A percentile compares a stretch with the other conserved stretches of the same genome.
Conservation (phyloP, 2,113 vertebrate genomes). For the Tragulus kanchil region DNA sequence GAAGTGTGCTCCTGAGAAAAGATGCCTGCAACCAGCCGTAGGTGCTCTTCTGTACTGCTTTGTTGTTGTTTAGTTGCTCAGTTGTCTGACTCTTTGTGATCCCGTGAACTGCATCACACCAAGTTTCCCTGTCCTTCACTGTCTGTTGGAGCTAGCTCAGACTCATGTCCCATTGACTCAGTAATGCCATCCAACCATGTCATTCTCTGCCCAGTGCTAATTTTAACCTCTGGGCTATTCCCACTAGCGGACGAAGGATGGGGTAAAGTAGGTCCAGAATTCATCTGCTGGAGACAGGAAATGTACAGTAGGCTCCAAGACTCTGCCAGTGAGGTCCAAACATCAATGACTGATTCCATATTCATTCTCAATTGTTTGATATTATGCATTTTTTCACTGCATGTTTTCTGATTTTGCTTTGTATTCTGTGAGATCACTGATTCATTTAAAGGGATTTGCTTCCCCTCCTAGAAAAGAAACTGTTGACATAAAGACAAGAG, state of each 20-base stretch:
- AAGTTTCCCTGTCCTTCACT: not conserved
- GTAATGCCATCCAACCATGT: not conserved
- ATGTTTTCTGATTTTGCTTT: conserved; percentile 62
- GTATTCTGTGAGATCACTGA: conserved; percentile 52
- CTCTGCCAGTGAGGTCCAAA: not conserved
- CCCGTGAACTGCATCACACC: not conserved
- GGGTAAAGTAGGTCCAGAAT: not conserved
- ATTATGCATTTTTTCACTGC: not conserved
- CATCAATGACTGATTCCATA: conserved; percentile 47
- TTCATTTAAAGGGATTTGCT: not conserved
- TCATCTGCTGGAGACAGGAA: not conserved
- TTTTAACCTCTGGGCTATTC: conserved; percentile 51
- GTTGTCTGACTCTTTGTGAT: fast-evolving
- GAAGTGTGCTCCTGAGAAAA: not conserved
- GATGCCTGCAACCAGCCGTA: not conserved
- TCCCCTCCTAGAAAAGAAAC: not conserved
- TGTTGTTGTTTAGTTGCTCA: not conserved
- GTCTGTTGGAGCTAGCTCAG: not conserved
- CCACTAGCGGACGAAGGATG: conserved; percentile 1
- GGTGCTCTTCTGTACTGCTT: not conserved
- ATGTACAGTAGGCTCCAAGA: not conserved
- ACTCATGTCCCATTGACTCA: not conserved
- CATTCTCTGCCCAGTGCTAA: not conserved
- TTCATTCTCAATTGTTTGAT: conserved; percentile 59
- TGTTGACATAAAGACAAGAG: conserved; percentile 41